Base-by-base conservation (phyloP, 2,888 invertebrate species). In the Eupithecia pulchellata region DNA sequence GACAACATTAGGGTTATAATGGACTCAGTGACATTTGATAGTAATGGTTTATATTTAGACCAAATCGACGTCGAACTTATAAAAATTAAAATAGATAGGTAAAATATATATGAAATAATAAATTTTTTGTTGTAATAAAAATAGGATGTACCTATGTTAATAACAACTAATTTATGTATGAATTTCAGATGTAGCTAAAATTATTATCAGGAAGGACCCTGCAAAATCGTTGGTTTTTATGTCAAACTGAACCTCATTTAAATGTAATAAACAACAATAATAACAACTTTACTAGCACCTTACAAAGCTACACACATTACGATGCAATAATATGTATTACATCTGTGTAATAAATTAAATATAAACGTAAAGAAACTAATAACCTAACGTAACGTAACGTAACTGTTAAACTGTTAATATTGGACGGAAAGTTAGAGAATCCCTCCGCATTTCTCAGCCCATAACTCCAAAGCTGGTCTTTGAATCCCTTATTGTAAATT, bases 1-100 rank as follows among this genome's bases (percentile, higher is more conserved):
- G 77, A 78, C 74, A 74, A 39, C 64, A 47, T 69, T 73, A 65
- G 58, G 36, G 32, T 61, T 75, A 75, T 75, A 74, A 75, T 78
- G 69, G 55, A 77, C 69, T 75, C 61, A 4, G 58, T 64, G 66
- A 74, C 67, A 75, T 74, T 72, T 75, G 36, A 73, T 72, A 76
- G 72, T 65, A 71, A 71, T 32, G 17, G n/a, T 30, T 58, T 30
- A 30, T 58, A 58, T 47, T 47, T 47, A 20, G 20, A 52, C 52
- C 1, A 25, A 11, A 25, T 4, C 20, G 9, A 25, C 25, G 52
- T 52, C 25, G 13, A 52, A 52, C 25, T 4, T 25, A 52, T 25
- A 0, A 47, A 1, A 25, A 47, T 47, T 2, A 47, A 47, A 1
- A 11, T 3, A 25, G 20, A 47, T 47, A 2, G 20, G 1, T 47